These are phyloP conservation scores for Cottus gobio DNA, from an alignment of 2,113 vertebrate genomes.

Conservation along the genomic window DNA sequence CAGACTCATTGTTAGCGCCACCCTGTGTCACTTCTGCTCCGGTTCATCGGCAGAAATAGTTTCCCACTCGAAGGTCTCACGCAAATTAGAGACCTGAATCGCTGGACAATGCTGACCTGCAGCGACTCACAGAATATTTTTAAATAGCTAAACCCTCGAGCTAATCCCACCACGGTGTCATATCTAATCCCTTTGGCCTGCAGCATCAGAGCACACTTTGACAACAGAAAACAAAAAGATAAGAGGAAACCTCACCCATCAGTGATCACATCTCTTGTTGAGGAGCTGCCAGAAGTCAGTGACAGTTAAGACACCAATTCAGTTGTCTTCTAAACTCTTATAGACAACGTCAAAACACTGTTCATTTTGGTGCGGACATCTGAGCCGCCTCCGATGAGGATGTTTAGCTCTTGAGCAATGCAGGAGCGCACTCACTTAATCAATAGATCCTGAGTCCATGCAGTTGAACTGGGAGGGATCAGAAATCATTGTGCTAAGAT, in stretches of 20 bases:
- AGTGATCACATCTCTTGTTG: background rate
- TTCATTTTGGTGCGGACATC: background rate
- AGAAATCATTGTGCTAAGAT: constrained; percentile 7
- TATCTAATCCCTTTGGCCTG: constrained; percentile 16
- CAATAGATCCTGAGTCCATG: constrained; percentile 2
- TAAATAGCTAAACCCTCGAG: constrained; percentile 31
- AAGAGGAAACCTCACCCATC: background rate
- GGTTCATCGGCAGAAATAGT: background rate
- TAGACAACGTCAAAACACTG: background rate
- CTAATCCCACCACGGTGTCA: constrained; percentile 24
- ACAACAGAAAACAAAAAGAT: constrained; percentile 5
- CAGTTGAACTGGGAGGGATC: constrained; percentile 8
- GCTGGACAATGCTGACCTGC: constrained; percentile 47
- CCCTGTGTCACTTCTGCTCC: background rate
- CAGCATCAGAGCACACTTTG: background rate
- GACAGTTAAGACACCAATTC: background rate
- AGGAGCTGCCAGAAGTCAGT: background rate
- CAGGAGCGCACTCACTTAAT: constrained; percentile 22
- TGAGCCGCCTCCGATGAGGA: background rate
- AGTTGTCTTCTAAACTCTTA: background rate
- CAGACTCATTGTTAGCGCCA: too few relatives aligned
- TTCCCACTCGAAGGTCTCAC: background rate
- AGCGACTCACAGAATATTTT: constrained; percentile 32
- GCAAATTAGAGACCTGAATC: constrained; percentile 33
- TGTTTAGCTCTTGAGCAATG: background rate